Base-by-base conservation (phyloP, 2,113 vertebrate genomes). In the Colius striatus region DNA sequence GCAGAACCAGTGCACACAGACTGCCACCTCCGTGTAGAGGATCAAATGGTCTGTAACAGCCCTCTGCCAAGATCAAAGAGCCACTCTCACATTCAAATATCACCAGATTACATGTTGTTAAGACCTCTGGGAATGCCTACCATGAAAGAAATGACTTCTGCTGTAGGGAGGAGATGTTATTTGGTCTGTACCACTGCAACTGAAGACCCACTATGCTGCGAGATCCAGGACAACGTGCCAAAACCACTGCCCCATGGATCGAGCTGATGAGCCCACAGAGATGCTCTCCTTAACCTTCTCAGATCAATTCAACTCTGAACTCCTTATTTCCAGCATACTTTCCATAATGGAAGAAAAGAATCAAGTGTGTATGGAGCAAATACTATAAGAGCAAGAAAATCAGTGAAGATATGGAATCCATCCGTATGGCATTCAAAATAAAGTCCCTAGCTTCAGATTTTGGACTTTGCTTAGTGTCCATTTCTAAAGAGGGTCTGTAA, bases 21-120 rank as follows among this genome's bases (percentile, higher is more conserved):
- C 66, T 21, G 41, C 16, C 17, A 3, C 45, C 65, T 50, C 71
- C n/a, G 29, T 2, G 1, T 14, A n/a, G 19, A n/a, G 23, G 71
- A 22, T 7, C 5, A 0, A 11, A 14, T 1, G 4, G 14, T 11
- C 41, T 0, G 0, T 0, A 55, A 16, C 51, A 87, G 36, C 19
- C 27, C 9, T 23, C 53, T 65, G 47, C n/a, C 21, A 20, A 81
- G 57, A 25, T 25, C 22, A 22, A 43, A 23, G 11, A 65, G 9
- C 29, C 29, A 6, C 25, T 41, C 55, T 27, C 22, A 10, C 3
- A 0, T 23, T 30, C 53, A 27, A 34, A 2, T 32, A 23, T 18
- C 48, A 41, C 20, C 9, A 29, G 12, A 34, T 20, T 6, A 43
- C 47, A 38, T 0, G 0, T 16, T 48, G 11, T 27, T 27, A 66